Evolutionary conservation across 1,140 invertebrate genomes (phyloP).

Genomic region (Aphidius ervi): DNA sequence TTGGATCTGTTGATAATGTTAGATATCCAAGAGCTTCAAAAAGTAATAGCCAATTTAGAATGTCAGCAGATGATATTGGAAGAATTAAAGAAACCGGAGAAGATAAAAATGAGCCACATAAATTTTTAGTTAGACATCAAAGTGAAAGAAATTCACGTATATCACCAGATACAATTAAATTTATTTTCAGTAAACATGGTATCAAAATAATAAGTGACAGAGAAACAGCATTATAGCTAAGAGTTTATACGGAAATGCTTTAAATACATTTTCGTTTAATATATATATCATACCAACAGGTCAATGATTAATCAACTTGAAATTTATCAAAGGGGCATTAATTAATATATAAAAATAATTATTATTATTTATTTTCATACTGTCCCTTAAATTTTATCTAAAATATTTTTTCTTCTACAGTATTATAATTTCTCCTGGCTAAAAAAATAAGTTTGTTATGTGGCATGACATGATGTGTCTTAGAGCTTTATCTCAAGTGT

Average conservation of each 20-base stretch:
- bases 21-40: conserved; percentile 29
- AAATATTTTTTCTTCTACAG: too few relatives aligned
- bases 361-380: too few relatives aligned
- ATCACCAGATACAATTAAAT: conserved; percentile 61
- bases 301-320: too few relatives aligned
- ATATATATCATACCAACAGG: not conserved
- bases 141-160: conserved; percentile 53
- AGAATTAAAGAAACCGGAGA: conserved; percentile 26
- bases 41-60: conserved; percentile 36
- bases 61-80: conserved; percentile 42
- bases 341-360: too few relatives aligned
- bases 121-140: not conserved
- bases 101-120: conserved; percentile 6
- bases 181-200: conserved; percentile 69
- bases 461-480: too few relatives aligned
- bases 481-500: too few relatives aligned
- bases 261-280: conserved; percentile 18
- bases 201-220: conserved; percentile 72
- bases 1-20: conserved; percentile 46
- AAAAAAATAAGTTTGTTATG: too few relatives aligned
- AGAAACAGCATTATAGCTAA: conserved; percentile 64
- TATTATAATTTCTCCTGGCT: too few relatives aligned
- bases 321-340: too few relatives aligned
- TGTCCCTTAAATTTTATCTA: too few relatives aligned
- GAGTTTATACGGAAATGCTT: conserved; percentile 27